Evolutionary conservation across 2,888 invertebrate genomes (phyloP), one percentile per base, ranked within the genome.

Genomic region (Acanthosoma haemorrhoidale): DNA sequence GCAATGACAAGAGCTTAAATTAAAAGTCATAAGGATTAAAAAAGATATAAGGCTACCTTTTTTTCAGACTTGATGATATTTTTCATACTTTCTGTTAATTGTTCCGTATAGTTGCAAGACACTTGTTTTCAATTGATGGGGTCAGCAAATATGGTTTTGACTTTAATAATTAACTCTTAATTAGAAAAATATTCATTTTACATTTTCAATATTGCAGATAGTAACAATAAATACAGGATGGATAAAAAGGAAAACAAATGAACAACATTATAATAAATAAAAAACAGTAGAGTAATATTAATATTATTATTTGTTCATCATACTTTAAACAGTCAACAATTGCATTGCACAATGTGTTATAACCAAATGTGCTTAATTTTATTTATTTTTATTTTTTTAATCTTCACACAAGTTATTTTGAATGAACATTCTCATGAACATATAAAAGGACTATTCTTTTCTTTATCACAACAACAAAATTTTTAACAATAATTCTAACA

Each of bases 301-400:
- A 25, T 32, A 32, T 32, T 51, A 51, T 51, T 51, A 51, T 51
- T 51, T 51, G 51, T 51, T 51, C 51, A 51, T 51, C 13, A 29
- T 51, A n/a, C 1, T 11, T 41, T 29, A 21, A 36, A 64, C 64
- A 64, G 41, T 36, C 29, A 64, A 64, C 31, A 36, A 29, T 64
- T 64, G 64, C 31, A 11, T 64, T 64, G 18, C 39, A 64, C 31
- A 41, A 64, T 64, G 64, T 41, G 31, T 64, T 64, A 39, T 64
- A 64, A 29, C 64, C 64, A 41, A 64, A 64, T 41, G 64, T 64
- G 64, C 41, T 64, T 59, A 16, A 59, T 16, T 31, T 32, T 16
- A 25, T 51, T 51, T 51, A 13, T 51, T 51, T 25, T 6, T 25
- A n/a, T n/a, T n/a, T n/a, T n/a, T n/a, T n/a, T n/a, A n/a, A n/a